Conservation (phyloP, 2,888 invertebrate genomes). For the Hanleya hanleyi region DNA sequence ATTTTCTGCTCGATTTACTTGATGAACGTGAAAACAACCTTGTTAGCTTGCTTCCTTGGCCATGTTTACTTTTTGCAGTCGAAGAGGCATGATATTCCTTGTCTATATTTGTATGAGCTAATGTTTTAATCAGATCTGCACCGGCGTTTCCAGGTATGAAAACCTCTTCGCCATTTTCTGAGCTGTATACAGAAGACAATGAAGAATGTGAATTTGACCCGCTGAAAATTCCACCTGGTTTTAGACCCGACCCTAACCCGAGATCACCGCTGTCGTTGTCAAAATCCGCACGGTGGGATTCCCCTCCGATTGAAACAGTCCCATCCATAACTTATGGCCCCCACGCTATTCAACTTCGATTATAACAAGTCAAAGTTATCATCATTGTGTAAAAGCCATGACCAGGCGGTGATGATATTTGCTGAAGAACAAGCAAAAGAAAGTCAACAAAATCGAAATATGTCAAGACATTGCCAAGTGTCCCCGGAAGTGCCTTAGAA, state of each 20-base stretch:
- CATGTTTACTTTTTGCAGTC: background rate
- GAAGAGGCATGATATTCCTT: background rate
- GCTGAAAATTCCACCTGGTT: slow-evolving; percentile 43
- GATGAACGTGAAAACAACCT: background rate
- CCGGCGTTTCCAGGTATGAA: too few relatives aligned
- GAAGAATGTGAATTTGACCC: background rate
- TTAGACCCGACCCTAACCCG: slow-evolving; percentile 54
- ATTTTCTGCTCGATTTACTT: background rate
- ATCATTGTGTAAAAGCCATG: too few relatives aligned
- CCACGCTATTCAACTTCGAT: too few relatives aligned
- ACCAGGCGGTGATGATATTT: too few relatives aligned
- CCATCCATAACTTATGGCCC: too few relatives aligned
- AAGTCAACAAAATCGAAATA: too few relatives aligned
- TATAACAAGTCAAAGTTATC: too few relatives aligned
- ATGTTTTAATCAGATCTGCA: background rate
- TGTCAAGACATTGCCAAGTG: slow-evolving; percentile 4
- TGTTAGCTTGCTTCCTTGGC: background rate
- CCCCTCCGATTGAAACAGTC: too few relatives aligned
- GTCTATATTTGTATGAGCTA: background rate
- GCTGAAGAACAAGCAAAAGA: too few relatives aligned
- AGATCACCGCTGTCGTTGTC: slow-evolving; percentile 45
- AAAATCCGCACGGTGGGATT: too few relatives aligned
- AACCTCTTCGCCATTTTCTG: too few relatives aligned
- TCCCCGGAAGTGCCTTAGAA: slow-evolving; percentile 25
- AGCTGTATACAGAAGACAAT: background rate